Conservation (phyloP, 2,797 vertebrate genomes). For the Onychomys torridus region DNA sequence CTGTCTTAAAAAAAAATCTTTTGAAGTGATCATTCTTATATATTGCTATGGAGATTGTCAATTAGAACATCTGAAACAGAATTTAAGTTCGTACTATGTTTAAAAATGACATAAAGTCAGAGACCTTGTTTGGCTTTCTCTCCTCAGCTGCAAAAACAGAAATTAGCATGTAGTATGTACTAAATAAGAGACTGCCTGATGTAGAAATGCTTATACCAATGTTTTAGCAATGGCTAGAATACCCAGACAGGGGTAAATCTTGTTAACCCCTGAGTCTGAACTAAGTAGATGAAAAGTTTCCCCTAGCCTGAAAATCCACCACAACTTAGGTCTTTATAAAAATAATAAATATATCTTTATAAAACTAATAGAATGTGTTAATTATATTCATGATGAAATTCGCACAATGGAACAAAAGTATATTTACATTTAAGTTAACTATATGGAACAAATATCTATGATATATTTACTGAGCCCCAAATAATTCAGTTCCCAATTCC, state of each 20-base stretch:
- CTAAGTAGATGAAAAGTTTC: background rate
- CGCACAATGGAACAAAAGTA: slow-evolving; percentile 3
- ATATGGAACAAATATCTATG: background rate
- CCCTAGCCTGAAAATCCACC: background rate
- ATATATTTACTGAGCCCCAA: background rate
- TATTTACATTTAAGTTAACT: background rate
- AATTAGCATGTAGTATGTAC: background rate
- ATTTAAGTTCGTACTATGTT: slow-evolving; percentile 11
- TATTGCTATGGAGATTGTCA: background rate
- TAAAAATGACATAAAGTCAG: background rate
- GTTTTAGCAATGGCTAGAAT: slow-evolving; percentile 21
- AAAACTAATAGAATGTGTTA: slow-evolving; percentile 28
- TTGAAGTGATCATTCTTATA: background rate
- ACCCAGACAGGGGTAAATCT: background rate
- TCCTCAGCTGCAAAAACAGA: slow-evolving; percentile 18
- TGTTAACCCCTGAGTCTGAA: background rate
- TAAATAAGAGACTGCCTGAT: background rate
- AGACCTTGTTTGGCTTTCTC: background rate
- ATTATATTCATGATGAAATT: background rate
- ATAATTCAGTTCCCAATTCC: background rate
- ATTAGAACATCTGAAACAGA: slow-evolving; percentile 23
- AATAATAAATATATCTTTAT: background rate
- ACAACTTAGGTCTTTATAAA: background rate
- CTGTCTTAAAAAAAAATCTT: background rate
- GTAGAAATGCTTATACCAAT: slow-evolving; percentile 14